Percentiles rank a stretch among this genome's conserved stretches.
phyloP scores from a whole-genome alignment of 2,113 vertebrate species.

The Carlito syrichta region DNA sequence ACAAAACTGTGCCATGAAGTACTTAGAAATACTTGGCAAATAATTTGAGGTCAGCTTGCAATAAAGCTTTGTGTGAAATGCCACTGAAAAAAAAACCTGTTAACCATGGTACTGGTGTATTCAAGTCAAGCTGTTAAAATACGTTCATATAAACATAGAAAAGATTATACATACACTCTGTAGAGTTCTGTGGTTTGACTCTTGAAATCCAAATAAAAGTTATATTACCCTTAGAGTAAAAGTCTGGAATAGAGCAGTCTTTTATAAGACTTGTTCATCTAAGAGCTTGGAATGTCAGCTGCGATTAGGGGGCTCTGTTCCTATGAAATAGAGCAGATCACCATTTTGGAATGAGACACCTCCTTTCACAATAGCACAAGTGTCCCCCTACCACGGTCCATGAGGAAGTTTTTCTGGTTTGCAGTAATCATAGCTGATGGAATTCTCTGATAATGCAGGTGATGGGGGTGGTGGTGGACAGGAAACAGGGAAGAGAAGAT shows the following conservation, averaged over 20 bases:
- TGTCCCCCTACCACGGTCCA: neutral
- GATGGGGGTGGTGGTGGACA: neutral
- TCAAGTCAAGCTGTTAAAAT: conserved; percentile 72
- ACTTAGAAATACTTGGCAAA: conserved; percentile 59
- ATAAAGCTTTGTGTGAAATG: conserved; percentile 59
- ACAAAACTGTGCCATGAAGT: conserved; percentile 5
- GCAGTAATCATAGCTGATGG: conserved; percentile 19
- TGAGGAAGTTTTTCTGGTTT: conserved; percentile 33
- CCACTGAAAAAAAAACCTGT: conserved; percentile 33
- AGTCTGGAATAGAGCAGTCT: conserved; percentile 48
- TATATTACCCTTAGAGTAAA: conserved; percentile 56
- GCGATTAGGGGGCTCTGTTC: neutral
- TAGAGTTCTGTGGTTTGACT: conserved; percentile 59
- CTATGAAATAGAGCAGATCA: conserved; percentile 19
- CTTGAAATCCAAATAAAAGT: conserved; percentile 66
- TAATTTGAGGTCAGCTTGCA: conserved; percentile 22
- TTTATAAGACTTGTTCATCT: conserved; percentile 40
- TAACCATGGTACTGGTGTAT: conserved; percentile 32
- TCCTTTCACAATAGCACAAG: neutral
- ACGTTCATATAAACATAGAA: conserved; percentile 64
- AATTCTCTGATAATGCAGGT: conserved; percentile 8
- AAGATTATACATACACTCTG: conserved; percentile 48
- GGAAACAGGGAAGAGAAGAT: neutral
- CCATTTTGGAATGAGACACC: neutral
- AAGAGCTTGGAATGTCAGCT: neutral